Evolutionary conservation across 2,888 invertebrate genomes (phyloP).

Genomic region (Oegoconia quadripuncta): DNA sequence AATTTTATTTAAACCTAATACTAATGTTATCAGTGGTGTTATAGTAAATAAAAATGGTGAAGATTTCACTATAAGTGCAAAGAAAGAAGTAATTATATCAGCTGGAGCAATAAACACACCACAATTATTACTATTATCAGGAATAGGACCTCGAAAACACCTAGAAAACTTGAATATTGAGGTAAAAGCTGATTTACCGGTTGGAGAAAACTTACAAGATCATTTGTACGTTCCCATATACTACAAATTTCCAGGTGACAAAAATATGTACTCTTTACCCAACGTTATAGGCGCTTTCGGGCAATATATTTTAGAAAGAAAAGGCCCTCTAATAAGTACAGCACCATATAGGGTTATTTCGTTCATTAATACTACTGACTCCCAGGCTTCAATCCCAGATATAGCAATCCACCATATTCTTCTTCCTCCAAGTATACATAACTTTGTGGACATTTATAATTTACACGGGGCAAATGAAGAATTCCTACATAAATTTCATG

Average conservation of each 20-base stretch:
- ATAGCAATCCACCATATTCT: constrained; percentile 48
- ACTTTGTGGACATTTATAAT: constrained; percentile 36
- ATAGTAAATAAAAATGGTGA: constrained; percentile 48
- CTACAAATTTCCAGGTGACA: constrained; percentile 42
- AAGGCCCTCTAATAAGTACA: constrained; percentile 65
- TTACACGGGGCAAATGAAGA: constrained; percentile 42
- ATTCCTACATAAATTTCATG: constrained; percentile 31
- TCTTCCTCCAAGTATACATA: constrained; percentile 11
- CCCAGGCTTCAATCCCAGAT: constrained; percentile 43
- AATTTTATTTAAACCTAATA: constrained; percentile 68
- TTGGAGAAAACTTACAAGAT: constrained; percentile 75
- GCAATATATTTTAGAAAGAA: constrained; percentile 61
- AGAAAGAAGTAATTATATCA: constrained; percentile 72
- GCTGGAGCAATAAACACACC: constrained; percentile 74
- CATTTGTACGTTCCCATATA: constrained; percentile 61
- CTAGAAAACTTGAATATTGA: constrained; percentile 52
- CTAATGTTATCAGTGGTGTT: constrained; percentile 63
- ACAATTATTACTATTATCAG: constrained; percentile 72
- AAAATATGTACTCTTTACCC: constrained; percentile 32
- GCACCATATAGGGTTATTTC: constrained; percentile 50
- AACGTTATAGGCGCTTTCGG: constrained; percentile 44
- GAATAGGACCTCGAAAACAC: constrained; percentile 68
- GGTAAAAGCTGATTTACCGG: constrained; percentile 62
- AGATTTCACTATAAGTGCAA: constrained; percentile 47
- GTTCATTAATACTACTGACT: constrained; percentile 50